Evolutionary conservation across 64 coral and sea anemone genomes (phyloP).

Genomic region (Hydrozoanthus tunicans): DNA sequence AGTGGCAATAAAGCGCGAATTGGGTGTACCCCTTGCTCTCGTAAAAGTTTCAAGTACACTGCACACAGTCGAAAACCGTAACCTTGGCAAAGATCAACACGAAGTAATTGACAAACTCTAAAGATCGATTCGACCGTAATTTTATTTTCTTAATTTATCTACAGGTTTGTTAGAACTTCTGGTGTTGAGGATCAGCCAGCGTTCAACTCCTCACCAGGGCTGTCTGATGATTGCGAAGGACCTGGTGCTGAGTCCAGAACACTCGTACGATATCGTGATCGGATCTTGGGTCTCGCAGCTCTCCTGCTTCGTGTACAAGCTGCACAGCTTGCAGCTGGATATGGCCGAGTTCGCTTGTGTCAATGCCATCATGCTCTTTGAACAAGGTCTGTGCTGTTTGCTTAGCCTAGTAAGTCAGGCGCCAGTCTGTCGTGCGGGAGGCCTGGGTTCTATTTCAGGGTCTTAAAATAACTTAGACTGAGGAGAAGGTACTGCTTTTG

Average conservation of each 20-base stretch:
- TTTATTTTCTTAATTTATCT: background rate
- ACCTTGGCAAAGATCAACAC: background rate
- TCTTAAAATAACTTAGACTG: too few species aligned
- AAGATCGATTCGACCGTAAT: background rate
- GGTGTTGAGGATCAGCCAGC: constrained; percentile 95
- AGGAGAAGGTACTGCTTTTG: too few species aligned
- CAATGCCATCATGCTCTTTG: constrained; percentile 95
- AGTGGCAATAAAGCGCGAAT: too few species aligned
- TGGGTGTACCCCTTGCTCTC: too few species aligned
- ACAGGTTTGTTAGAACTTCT: constrained; percentile 83
- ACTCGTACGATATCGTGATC: constrained; percentile 80
- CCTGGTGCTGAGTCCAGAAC: constrained; percentile 78
- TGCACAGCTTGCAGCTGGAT: constrained; percentile 96
- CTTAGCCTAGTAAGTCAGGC: too few species aligned
- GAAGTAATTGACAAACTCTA: too few species aligned
- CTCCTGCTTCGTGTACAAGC: constrained; percentile 87
- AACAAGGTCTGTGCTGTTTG: constrained; percentile 76
- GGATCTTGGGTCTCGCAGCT: constrained; percentile 89
- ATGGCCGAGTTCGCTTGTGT: constrained; percentile 99
- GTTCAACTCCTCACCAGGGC: constrained; percentile 95
- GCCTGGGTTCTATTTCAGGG: too few species aligned
- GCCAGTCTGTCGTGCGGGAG: too few species aligned
- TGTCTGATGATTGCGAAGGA: constrained; percentile 95
- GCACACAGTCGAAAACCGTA: background rate
- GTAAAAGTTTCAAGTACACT: background rate